Base-by-base conservation (phyloP, 2,888 invertebrate species). In the Yponomeuta sedellus region DNA sequence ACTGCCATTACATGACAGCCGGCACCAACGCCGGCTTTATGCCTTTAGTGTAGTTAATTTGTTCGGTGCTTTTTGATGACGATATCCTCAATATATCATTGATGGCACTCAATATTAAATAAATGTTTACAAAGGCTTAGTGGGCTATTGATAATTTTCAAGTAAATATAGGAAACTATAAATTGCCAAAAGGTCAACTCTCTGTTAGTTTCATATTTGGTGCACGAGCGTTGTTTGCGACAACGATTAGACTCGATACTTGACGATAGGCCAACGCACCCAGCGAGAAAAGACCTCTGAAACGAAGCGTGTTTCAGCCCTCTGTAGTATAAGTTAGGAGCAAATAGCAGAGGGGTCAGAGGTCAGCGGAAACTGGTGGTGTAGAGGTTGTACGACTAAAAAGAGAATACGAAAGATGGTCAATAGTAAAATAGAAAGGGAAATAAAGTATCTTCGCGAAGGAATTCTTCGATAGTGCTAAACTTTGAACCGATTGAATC, bases 171-270 rank as follows among this genome's bases (percentile, higher is more conserved):
- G 44, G 44, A 52, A 12, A 52, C 44, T 52, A 44, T 12, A 44
- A 25, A 25, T 25, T 25, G 5, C 1, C 5, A 25, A 25, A 52
- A 16, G 16, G 44, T 16, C 12, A 52, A 52, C 44, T 16, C 4
- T 52, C 44, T 52, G 44, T 52, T 52, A 34, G 34, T 34, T 16
- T 4, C 3, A 16, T 52, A 52, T 52, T 12, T 52, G 16, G 10
- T 16, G 16, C 44, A 12, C 12, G 44, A 25, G 5, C 57, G n/a
- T 16, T 64, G 64, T 57, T 64, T 64, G 56, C 28, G 19, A 57
- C 59, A 28, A 22, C 66, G 66, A 66, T 66, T 66, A 66, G 66
- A 28, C n/a, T 11, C 58, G 58, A 52, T 65, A 66, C 66, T 28
- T 59, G 59, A 61, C 20, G 44, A 64, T n/a, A 25, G 11, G 28